Evolutionary conservation across 2,888 invertebrate species (phyloP).

Genomic region (Tubulanus polymorphus): DNA sequence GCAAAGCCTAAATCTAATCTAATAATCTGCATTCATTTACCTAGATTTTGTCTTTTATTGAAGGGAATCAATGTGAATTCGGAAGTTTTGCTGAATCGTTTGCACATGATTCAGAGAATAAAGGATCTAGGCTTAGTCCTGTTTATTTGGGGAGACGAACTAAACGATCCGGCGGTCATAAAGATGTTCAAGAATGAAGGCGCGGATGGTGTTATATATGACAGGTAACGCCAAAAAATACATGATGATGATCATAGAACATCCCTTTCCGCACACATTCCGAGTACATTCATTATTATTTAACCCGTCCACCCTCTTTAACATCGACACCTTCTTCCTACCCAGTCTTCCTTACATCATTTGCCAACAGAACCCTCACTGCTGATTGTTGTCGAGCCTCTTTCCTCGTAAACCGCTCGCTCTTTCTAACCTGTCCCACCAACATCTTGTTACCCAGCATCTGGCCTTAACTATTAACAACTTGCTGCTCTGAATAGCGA

Average conservation of each 20-base stretch:
- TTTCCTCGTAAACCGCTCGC: no score
- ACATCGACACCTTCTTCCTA: no score
- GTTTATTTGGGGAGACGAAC: conserved; percentile 97
- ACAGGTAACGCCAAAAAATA: conserved; percentile 61
- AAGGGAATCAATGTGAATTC: conserved; percentile 35
- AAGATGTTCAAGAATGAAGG: conserved; percentile 81
- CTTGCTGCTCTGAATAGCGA: no score
- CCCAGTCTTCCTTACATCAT: no score
- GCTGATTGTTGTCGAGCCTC: no score
- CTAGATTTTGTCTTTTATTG: conserved; percentile 4
- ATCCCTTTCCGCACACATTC: neutral
- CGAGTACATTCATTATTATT: neutral
- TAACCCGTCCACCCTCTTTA: neutral
- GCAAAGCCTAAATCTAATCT: no score
- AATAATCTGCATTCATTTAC: no score
- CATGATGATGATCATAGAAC: neutral
- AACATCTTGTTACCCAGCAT: no score
- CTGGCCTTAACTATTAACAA: no score
- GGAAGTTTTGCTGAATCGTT: conserved; percentile 32
- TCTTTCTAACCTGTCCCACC: no score
- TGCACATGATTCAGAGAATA: conserved; percentile 55
- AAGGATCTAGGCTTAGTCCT: conserved; percentile 78
- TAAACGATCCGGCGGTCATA: conserved; percentile 81
- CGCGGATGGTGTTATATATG: conserved; percentile 93
- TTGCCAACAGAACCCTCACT: no score